phyloP scores from a whole-genome alignment of 2,888 invertebrate species.

The Agonopterix alstromeriana region DNA sequence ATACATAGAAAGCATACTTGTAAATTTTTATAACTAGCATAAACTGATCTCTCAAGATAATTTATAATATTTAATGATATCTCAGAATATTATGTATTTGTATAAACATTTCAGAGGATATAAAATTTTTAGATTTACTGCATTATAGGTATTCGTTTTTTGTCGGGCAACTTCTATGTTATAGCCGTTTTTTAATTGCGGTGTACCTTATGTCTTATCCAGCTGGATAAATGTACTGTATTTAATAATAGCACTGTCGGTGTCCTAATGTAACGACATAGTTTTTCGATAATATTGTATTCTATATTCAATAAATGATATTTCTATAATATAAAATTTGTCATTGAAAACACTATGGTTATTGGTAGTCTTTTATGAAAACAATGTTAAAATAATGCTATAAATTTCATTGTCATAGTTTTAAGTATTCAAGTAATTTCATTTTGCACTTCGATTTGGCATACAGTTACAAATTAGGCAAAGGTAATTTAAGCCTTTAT shows the following conservation, averaged over 20 bases:
- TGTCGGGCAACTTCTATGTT: constrained; percentile 54
- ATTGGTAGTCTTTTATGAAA: constrained; percentile 69
- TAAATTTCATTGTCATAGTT: constrained; percentile 74
- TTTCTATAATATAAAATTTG: constrained; percentile 72
- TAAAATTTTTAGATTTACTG: constrained; percentile 62
- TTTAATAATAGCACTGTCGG: constrained; percentile 61
- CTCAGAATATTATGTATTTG: constrained; percentile 68
- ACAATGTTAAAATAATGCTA: constrained; percentile 64
- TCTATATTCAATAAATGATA: constrained; percentile 74
- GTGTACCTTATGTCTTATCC: constrained; percentile 53
- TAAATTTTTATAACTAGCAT: constrained; percentile 74
- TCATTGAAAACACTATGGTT: constrained; percentile 68
- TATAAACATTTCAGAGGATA: constrained; percentile 68
- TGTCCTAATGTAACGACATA: constrained; percentile 70
- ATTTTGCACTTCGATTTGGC: constrained; percentile 70
- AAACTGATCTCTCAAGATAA: constrained; percentile 75
- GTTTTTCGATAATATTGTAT: constrained; percentile 74
- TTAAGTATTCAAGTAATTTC: constrained; percentile 71
- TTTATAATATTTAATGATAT: constrained; percentile 68
- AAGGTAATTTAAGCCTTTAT: constrained; percentile 49
- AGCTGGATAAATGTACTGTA: constrained; percentile 55
- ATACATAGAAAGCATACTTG: constrained; percentile 63
- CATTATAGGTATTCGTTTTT: constrained; percentile 56
- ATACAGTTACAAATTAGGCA: constrained; percentile 66
- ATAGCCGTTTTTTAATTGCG: constrained; percentile 43